Conservation (phyloP, 2,113 vertebrate species). For the Chaetodon trifascialis region DNA sequence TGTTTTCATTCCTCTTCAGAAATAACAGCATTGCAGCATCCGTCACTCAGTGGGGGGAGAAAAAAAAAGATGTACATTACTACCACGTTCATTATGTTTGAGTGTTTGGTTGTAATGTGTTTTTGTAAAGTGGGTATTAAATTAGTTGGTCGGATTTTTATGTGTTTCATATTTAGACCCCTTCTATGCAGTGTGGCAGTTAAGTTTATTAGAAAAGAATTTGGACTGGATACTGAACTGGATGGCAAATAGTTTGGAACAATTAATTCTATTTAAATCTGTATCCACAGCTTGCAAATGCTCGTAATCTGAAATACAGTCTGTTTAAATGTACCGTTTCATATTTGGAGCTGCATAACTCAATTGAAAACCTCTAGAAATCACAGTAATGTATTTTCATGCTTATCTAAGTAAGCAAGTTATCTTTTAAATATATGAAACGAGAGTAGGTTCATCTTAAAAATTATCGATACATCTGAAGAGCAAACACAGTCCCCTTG, state of each 20-base stretch:
- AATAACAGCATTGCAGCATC: slow-evolving; percentile 72
- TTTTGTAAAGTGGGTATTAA: slow-evolving; percentile 76
- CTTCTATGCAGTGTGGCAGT: slow-evolving; percentile 25
- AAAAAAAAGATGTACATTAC: slow-evolving; percentile 74
- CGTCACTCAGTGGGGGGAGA: slow-evolving; percentile 57
- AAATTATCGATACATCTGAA: neutral
- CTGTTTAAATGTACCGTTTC: slow-evolving; percentile 13
- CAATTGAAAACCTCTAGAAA: neutral
- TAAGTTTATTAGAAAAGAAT: slow-evolving; percentile 41
- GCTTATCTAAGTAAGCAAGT: no score
- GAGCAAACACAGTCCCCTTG: neutral
- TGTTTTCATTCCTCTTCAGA: slow-evolving; percentile 84
- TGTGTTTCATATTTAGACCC: slow-evolving; percentile 50
- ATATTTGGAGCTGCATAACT: neutral
- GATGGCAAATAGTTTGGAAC: slow-evolving; percentile 27
- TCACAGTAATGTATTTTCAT: neutral
- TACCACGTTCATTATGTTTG: slow-evolving; percentile 73
- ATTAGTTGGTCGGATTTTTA: slow-evolving; percentile 52
- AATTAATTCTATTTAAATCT: slow-evolving; percentile 12
- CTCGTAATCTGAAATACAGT: neutral
- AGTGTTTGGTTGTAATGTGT: slow-evolving; percentile 80
- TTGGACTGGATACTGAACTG: slow-evolving; percentile 22
- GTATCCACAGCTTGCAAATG: neutral
- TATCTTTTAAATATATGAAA: neutral
- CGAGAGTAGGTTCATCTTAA: neutral